Evolutionary conservation across 2,797 vertebrate species (phyloP), one percentile per base, ranked within the genome.

Genomic region (Antrozous pallidus): DNA sequence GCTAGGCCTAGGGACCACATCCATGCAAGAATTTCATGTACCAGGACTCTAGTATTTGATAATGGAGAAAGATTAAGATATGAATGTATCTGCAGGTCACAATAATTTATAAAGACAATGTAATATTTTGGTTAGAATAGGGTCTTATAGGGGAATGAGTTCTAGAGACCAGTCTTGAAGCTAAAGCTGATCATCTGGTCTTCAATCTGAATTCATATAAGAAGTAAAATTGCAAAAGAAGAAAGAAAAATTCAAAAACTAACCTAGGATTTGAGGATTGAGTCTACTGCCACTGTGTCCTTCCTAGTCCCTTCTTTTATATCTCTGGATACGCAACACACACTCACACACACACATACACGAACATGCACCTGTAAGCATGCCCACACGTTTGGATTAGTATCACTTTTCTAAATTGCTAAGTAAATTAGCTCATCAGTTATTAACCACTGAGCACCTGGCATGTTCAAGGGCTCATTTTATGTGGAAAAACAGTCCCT

Each of bases 51-150:
- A 61, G 58, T 13, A 61, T 45, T 26, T 71, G 58, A 36, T 83
- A 70, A 58, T 2, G 5, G 22, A 84, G 33, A 90, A 95, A 78
- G 8, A 71, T 51, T 56, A 84, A 90, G 71, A 84, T 17, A 38
- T 2, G 51, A 67, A 69, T 56, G 8, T 42, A 73, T 81, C 28
- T 69, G 24, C 22, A 74, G 83, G 28, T 31, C 28, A 63, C 7
- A 77, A 36, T 80, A n/a, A 40, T 61, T 90, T 91, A 87, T 79
- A 84, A 86, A 87, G 9, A 75, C 31, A 47, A 33, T 33, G 10
- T 69, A 61, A 40, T 28, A 74, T 69, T 94, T 92, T 93, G 17
- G 51, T 87, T 73, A 90, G 47, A 83, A 49, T 31, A 91, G n/a
- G 26, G 84, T 18, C 63, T 58, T 61, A 61, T 58, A 74, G 13